Evolutionary conservation across 2,888 invertebrate genomes (phyloP), one percentile per base, ranked within the genome.

Genomic region (Drosophila nigricruria): DNA sequence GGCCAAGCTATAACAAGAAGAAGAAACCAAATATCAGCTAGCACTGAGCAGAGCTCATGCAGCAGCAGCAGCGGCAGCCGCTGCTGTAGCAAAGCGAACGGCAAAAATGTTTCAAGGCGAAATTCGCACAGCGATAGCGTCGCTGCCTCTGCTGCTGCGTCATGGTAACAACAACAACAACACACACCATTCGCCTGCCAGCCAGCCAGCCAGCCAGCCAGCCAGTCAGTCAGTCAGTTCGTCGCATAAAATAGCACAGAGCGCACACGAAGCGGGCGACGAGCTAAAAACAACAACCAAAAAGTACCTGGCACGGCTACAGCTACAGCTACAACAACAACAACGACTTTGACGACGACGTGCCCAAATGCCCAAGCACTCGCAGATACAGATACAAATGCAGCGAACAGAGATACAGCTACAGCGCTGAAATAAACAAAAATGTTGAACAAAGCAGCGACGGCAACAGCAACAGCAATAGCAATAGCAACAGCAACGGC

Each of bases 31-130:
- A 71, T 58, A 66, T 42, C 73, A 70, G 68, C 52, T 67, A 60
- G 57, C 58, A 61, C 45, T 56, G 61, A 68, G 67, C 67, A 61
- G 61, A 67, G 67, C 67, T 47, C 54, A 50, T 56, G 59, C 74
- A 61, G 58, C 52, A 61, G 49, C 34, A 25, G 43, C 53, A 32
- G 32, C 32, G 47, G 38, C 42, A 20, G 20, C 30, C 18, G 54
- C 30, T 12, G 40, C 56, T 62, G 34, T 67, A 42, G 57, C 72
- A 73, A 72, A 77, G 79, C 81, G 81, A 78, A 78, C 78, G 81
- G 78, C 78, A 79, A 90, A 91, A 91, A 91, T 90, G 83, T 91
- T 91, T 91, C 91, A 91, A 91, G 92, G 91, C 91, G 81, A 91
- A 91, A 91, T 89, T 83, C 75, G 81, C 80, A 77, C 69, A 79